Evolutionary conservation across 2,888 invertebrate species (phyloP).

Genomic region (Trichacis sp.): DNA sequence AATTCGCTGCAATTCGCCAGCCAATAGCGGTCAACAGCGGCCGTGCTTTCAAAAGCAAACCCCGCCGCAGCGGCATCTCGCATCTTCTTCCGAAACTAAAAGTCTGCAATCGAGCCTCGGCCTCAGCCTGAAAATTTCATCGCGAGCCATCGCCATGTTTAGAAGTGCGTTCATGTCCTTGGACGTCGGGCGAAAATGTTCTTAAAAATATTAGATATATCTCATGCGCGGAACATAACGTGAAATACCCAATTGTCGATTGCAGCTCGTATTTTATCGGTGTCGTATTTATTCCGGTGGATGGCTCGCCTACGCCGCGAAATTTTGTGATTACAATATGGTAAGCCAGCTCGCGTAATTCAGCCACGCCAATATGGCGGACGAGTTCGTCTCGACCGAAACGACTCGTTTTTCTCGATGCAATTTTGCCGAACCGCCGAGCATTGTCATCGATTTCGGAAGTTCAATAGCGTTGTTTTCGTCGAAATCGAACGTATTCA

Average conservation of each 20-base stretch:
- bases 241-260: slow-evolving; percentile 72
- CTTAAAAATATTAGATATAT: slow-evolving; percentile 70
- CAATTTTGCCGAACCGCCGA: too few relatives aligned
- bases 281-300: slow-evolving; percentile 70
- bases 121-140: slow-evolving; percentile 51
- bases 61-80: slow-evolving; percentile 48
- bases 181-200: slow-evolving; percentile 66
- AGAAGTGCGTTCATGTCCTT: slow-evolving; percentile 68
- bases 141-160: slow-evolving; percentile 72
- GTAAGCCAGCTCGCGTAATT: slow-evolving; percentile 71
- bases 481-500: not conserved
- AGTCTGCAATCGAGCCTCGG: slow-evolving; percentile 10
- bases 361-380: slow-evolving; percentile 71
- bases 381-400: slow-evolving; percentile 63
- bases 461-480: too few relatives aligned
- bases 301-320: slow-evolving; percentile 73
- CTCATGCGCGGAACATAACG: slow-evolving; percentile 71
- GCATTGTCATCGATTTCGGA: too few relatives aligned
- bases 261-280: slow-evolving; percentile 67
- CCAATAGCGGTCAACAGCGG: not conserved
- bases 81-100: slow-evolving; percentile 47
- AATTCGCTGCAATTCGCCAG: too few relatives aligned
- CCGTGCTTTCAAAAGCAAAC: slow-evolving; percentile 12
- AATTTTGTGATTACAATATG: slow-evolving; percentile 79
- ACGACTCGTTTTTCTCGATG: slow-evolving; percentile 33